phyloP scores from a whole-genome alignment of 2,888 invertebrate species.

The Fissipunctia ypsillon region DNA sequence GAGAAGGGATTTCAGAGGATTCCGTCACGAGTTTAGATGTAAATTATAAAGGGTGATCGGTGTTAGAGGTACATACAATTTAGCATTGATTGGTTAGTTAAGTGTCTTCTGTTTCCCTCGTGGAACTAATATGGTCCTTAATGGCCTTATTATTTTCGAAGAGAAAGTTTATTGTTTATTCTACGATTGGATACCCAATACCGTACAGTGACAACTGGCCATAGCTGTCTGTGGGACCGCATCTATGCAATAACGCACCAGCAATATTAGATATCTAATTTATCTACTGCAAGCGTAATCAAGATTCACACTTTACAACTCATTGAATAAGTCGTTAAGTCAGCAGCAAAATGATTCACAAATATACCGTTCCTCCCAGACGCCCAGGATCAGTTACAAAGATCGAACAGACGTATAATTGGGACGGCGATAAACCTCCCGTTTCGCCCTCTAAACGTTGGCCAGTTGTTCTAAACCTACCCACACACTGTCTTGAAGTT shows the following conservation, averaged over 20 bases:
- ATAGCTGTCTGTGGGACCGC: neutral
- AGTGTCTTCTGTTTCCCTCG: neutral
- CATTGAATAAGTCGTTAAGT: constrained; percentile 27
- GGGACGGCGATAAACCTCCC: constrained; percentile 49
- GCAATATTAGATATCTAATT: constrained; percentile 41
- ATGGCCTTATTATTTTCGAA: neutral
- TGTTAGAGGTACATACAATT: neutral
- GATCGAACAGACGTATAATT: constrained; percentile 34
- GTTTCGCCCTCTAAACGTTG: constrained; percentile 32
- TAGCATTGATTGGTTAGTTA: neutral
- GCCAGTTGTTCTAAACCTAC: constrained; percentile 41
- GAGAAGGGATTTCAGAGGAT: constrained; percentile 66
- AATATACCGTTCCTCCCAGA: constrained; percentile 23
- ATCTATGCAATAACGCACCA: constrained; percentile 6
- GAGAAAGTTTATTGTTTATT: neutral
- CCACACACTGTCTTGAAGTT: constrained; percentile 53
- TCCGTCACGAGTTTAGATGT: constrained; percentile 47
- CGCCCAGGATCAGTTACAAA: constrained; percentile 31
- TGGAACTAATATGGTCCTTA: neutral
- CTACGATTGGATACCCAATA: neutral
- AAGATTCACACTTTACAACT: constrained; percentile 34
- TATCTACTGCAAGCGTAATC: constrained; percentile 35
- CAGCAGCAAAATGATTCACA: constrained; percentile 20
- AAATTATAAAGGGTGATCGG: constrained; percentile 47
- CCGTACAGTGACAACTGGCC: neutral